Base-by-base conservation (phyloP, 1,140 invertebrate genomes). In the Temnothorax nylanderi region DNA sequence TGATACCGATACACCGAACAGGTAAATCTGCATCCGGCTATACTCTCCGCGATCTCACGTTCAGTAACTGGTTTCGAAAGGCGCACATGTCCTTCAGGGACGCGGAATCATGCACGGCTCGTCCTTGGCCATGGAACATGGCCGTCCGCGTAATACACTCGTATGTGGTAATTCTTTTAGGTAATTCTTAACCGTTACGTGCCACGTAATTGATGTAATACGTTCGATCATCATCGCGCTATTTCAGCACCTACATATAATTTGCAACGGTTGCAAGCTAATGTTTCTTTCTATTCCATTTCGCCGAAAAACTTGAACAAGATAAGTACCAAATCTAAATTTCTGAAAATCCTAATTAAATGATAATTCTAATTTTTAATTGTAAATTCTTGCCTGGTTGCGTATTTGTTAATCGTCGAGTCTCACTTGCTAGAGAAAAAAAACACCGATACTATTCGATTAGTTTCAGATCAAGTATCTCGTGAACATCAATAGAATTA, bases 111-210 rank as follows among this genome's bases (percentile, higher is more conserved):
- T n/a, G n/a, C n/a, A 60, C 62, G 60, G n/a, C 41, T 85, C 75
- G 84, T 85, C 84, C 84, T 85, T 85, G 84, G 84, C 84, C 58
- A 65, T 85, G 84, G 58, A 80, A 56, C 62, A 78, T 78, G 75
- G 84, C 72, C 47, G 84, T 85, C 47, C 74, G 58, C 49, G 62
- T 65, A 47, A 69, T 47, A 69, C 65, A 41, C 49, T 65, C 72
- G 44, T 76, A n/a, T 58, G 72, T 75, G 21, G n/a, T 81, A 51
- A 85, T 85, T 76, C 84, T 77, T 85, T 85, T 85, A 85, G 62
- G 84, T 85, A 85, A 85, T 85, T 78, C 75, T 80, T 58, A 65
- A 80, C 84, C 74, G 74, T 85, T 56, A 78, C 60, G 18, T 78
- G 78, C 47, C 62, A 62, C 80, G 69, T 84, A 84, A 84, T 60